Evolutionary conservation across 2,888 invertebrate genomes (phyloP), one percentile per base, ranked within the genome.

Genomic region (Rhodophaea formosa): DNA sequence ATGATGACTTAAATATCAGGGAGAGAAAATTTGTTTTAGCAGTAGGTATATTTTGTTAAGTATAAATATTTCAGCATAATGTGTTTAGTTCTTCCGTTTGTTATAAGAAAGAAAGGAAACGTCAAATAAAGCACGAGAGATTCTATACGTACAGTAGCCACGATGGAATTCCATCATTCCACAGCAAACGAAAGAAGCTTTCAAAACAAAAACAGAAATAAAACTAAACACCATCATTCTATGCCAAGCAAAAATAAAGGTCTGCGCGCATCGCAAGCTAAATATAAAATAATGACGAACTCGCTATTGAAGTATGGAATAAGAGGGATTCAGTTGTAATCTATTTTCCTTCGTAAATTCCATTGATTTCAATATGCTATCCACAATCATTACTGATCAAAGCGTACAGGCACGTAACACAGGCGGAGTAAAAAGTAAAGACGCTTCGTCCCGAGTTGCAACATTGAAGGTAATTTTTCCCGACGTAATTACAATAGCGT

Each of bases 361-460:
- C 67, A 68, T 70, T 66, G 67, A 68, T 61, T 64, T 69, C 70
- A 75, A 74, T 70, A 72, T 63, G 64, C 68, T 67, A 43, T 54
- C 54, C 43, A 30, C 45, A 29, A 45, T 54, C 54, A 54, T 54
- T 54, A 54, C 44, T 45, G 30, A 54, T 54, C 44, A 54, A 45
- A 53, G 53, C 35, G 16, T 51, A 16, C 15, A 51, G 51, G 51
- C 16, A 35, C 35, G 35, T 32, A 35, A 51, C 16, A 35, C 32
- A 29, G 32, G 51, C 51, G 15, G 16, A 15, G 15, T 35, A 35
- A 51, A 35, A 51, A 51, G 35, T 35, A 32, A 51, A 51, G 51
- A 32, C 51, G 35, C 30, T 35, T 16, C 7, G 45, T 23, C 16
- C 3, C 3, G 16, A 45, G 16, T 16, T 8, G 16, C 2, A 17